phyloP scores from a whole-genome alignment of 2,797 vertebrate genomes.

The Mallotus villosus region DNA sequence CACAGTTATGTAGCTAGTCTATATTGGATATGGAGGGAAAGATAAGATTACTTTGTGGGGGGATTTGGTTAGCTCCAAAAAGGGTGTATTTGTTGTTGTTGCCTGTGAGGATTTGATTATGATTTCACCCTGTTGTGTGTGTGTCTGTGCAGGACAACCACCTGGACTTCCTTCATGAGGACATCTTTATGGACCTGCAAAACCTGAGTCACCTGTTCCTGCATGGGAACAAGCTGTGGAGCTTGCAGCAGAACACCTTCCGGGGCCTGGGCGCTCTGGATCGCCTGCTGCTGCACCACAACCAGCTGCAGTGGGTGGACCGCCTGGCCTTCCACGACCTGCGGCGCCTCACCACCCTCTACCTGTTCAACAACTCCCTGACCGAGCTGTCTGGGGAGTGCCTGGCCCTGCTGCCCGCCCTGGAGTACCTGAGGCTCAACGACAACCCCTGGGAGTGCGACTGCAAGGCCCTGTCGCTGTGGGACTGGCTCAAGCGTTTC shows the following conservation, averaged over 20 bases:
- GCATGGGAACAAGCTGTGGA: conserved; percentile 95
- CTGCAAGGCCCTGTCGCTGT: conserved; percentile 89
- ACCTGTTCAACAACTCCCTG: conserved; percentile 96
- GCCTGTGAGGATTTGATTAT: not conserved
- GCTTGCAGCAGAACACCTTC: conserved; percentile 93
- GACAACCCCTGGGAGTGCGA: conserved; percentile 96
- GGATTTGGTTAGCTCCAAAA: not conserved
- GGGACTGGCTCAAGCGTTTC: conserved; percentile 96
- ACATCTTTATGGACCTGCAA: conserved; percentile 94
- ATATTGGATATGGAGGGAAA: too few species aligned
- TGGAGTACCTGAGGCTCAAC: conserved; percentile 96
- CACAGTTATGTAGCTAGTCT: not conserved
- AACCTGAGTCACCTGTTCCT: conserved; percentile 98
- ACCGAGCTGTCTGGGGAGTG: conserved; percentile 89
- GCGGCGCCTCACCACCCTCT: conserved; percentile 91
- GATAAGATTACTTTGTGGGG: too few species aligned
- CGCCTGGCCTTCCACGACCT: conserved; percentile 92
- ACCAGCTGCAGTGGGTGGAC: conserved; percentile 94
- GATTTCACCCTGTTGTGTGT: conserved; percentile 3
- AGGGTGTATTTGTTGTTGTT: not conserved
- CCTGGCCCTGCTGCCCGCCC: conserved; percentile 83
- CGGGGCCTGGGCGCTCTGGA: conserved; percentile 91
- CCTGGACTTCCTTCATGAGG: conserved; percentile 93
- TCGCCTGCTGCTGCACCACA: conserved; percentile 93
- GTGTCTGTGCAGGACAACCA: conserved; percentile 83